phyloP scores from a whole-genome alignment of 1,140 invertebrate genomes.

The Telenomus remus region DNA sequence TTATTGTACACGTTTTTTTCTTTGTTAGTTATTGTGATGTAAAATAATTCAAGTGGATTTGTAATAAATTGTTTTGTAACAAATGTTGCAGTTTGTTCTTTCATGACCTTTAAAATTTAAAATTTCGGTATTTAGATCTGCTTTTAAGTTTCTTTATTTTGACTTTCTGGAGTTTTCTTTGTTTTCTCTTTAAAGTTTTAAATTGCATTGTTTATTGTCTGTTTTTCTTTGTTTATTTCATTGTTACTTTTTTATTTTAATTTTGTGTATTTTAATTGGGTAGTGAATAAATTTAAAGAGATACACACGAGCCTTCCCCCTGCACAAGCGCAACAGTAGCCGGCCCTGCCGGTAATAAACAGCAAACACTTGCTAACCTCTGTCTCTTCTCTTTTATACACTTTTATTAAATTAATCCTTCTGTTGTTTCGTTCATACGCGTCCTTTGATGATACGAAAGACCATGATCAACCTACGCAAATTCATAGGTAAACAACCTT shows the following conservation, averaged over 20 bases:
- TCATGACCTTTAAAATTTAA: not conserved
- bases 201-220: too few species aligned
- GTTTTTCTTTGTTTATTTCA: too few species aligned
- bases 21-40: constrained; percentile 44
- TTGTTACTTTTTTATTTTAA: too few species aligned
- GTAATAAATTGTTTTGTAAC: constrained; percentile 37
- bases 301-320: not conserved
- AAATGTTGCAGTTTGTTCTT: not conserved
- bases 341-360: constrained; percentile 64
- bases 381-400: constrained; percentile 43
- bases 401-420: constrained; percentile 33
- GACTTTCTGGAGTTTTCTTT: too few species aligned
- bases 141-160: not conserved
- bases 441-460: constrained; percentile 64
- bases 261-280: not conserved
- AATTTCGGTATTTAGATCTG: not conserved
- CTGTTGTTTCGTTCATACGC: constrained; percentile 35
- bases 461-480: constrained; percentile 74
- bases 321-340: constrained; percentile 16
- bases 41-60: constrained; percentile 50
- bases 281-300: not conserved
- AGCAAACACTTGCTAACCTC: constrained; percentile 69
- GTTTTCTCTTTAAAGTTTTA: too few species aligned
- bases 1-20: not conserved
- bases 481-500: constrained; percentile 71